Evolutionary conservation across 2,797 vertebrate species (phyloP).

Genomic region (Acrossocheilus fasciatus): DNA sequence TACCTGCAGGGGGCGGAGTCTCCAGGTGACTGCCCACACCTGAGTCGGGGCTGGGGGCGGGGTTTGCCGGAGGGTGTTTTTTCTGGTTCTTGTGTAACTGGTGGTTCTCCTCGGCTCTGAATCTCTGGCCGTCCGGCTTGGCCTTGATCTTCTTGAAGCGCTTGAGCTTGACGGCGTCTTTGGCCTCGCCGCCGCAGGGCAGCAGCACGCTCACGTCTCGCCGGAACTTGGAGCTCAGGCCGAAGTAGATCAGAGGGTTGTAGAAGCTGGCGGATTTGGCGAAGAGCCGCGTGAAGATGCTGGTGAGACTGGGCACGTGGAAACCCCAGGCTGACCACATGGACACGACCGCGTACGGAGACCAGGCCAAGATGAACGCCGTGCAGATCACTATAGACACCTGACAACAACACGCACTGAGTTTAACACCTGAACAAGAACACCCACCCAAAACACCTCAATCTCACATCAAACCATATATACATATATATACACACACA

Average conservation of each 20-base stretch:
- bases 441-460: no score
- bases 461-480: no score
- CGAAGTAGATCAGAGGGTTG: conserved; percentile 90
- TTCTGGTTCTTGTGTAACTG: conserved; percentile 51
- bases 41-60: conserved; percentile 69
- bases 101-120: neutral
- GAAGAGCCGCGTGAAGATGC: conserved; percentile 87
- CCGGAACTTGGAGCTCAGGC: conserved; percentile 89
- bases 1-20: conserved; percentile 70
- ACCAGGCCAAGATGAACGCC: conserved; percentile 89
- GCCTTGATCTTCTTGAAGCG: conserved; percentile 80
- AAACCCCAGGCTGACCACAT: conserved; percentile 89
- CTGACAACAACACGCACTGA: conserved; percentile 59
- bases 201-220: conserved; percentile 80
- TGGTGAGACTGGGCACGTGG: conserved; percentile 84
- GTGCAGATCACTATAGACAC: conserved; percentile 89
- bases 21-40: conserved; percentile 76
- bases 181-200: conserved; percentile 75
- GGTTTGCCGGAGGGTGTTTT: conserved; percentile 63
- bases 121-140: conserved; percentile 70
- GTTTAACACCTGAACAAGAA: neutral
- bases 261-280: conserved; percentile 91
- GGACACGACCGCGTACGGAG: conserved; percentile 91
- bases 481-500: no score
- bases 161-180: conserved; percentile 82